These are phyloP conservation scores for Prunella himalayana DNA, from an alignment of 2,113 vertebrate species.

Conservation along the genomic window DNA sequence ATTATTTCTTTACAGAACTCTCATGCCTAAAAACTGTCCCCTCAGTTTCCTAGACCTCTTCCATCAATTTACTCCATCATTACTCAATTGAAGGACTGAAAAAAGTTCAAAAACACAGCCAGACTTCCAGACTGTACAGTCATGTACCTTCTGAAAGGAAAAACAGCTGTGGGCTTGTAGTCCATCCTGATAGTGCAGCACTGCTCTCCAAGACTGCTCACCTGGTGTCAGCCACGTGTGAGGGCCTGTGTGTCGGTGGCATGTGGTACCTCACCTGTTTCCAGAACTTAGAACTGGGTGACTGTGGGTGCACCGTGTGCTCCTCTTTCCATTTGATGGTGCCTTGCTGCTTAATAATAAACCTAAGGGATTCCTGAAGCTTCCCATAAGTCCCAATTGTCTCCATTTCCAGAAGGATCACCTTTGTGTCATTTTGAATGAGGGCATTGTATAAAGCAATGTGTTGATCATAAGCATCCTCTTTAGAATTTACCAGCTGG, in stretches of 20 bases:
- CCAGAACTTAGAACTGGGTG: constrained; percentile 69
- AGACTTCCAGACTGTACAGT: neutral
- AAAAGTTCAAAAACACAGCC: neutral
- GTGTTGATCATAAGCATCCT: constrained; percentile 67
- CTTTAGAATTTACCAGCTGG: neutral
- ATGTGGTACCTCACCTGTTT: constrained; percentile 75
- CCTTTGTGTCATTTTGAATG: constrained; percentile 59
- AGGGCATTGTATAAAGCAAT: constrained; percentile 69
- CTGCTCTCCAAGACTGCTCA: neutral
- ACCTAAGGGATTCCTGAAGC: constrained; percentile 68
- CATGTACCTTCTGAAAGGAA: neutral
- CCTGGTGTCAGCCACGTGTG: neutral
- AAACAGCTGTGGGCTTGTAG: neutral
- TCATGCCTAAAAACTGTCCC: neutral
- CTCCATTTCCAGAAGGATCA: constrained; percentile 73
- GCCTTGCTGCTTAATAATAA: constrained; percentile 68
- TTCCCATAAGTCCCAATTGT: neutral
- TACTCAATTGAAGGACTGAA: neutral
- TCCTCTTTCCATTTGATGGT: constrained; percentile 70
- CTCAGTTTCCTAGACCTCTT: neutral
- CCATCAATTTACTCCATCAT: accelerated
- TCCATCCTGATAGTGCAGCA: neutral
- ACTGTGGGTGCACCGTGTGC: neutral
- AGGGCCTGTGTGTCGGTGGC: constrained; percentile 14
- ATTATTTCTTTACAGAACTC: neutral